These are phyloP conservation scores for Paraplagusia blochii DNA, from an alignment of 2,113 vertebrate genomes.

Conservation along the genomic window DNA sequence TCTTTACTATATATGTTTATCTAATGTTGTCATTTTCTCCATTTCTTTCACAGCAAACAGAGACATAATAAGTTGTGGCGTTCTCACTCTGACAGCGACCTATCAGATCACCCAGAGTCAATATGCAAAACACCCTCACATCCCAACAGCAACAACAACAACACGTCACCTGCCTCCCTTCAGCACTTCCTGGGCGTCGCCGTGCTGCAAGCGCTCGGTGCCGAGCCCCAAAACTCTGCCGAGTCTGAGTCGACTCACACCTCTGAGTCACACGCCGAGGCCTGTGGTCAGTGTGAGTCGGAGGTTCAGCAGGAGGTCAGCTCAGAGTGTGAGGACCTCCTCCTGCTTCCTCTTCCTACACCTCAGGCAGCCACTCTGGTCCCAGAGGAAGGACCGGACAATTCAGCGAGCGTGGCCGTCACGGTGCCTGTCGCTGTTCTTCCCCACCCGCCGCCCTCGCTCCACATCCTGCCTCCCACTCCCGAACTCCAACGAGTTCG, in stretches of 20 bases:
- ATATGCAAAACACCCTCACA: slow-evolving; percentile 61
- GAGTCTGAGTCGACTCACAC: slow-evolving; percentile 12
- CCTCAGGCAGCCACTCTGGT: slow-evolving; percentile 61
- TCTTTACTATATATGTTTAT: not conserved
- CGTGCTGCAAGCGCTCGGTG: slow-evolving; percentile 59
- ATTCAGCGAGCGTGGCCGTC: slow-evolving; percentile 20
- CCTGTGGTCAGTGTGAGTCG: slow-evolving; percentile 42
- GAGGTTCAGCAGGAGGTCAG: slow-evolving; percentile 24
- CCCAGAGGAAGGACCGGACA: slow-evolving; percentile 55
- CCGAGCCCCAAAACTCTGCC: slow-evolving; percentile 4
- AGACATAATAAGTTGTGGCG: slow-evolving; percentile 97
- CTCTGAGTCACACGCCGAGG: slow-evolving; percentile 2
- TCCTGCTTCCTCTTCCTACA: slow-evolving; percentile 34
- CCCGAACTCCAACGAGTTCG: slow-evolving; percentile 40
- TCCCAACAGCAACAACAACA: slow-evolving; percentile 83
- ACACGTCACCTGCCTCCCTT: slow-evolving; percentile 81
- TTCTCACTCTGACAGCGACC: slow-evolving; percentile 92
- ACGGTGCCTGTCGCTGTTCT: slow-evolving; percentile 30
- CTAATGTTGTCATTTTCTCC: not conserved
- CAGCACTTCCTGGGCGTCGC: slow-evolving; percentile 85
- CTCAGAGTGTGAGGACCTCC: slow-evolving; percentile 10
- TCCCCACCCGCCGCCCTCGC: slow-evolving; percentile 49
- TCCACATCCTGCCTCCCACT: slow-evolving; percentile 52
- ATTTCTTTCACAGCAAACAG: slow-evolving; percentile 84
- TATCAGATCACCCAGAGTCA: slow-evolving; percentile 84